phyloP scores from a whole-genome alignment of 2,888 invertebrate genomes.

The Tenthredo livida region DNA sequence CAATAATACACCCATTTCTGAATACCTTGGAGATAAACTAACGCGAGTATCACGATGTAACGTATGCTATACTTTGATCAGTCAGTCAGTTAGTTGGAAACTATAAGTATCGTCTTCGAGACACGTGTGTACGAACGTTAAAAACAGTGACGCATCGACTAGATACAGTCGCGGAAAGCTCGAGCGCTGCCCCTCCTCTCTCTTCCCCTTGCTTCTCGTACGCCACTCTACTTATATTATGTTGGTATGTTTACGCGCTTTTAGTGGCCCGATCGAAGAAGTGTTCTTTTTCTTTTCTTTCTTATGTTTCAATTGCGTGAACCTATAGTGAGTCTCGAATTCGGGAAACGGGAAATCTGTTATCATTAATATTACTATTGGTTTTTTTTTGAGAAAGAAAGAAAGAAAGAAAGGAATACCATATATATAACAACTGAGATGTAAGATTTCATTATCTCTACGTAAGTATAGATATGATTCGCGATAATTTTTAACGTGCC shows the following conservation, averaged over 20 bases:
- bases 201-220: not conserved
- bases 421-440: too few relatives aligned
- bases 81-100: too few relatives aligned
- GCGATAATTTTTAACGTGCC: not conserved
- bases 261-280: not conserved
- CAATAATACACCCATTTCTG: too few relatives aligned
- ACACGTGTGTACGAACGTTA: conserved; percentile 14
- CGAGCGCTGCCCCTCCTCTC: not conserved
- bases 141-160: conserved; percentile 33
- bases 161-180: not conserved
- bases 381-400: too few relatives aligned
- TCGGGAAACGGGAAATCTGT: not conserved
- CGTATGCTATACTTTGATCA: too few relatives aligned
- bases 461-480: not conserved
- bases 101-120: not conserved
- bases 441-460: too few relatives aligned
- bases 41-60: too few relatives aligned
- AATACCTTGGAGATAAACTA: too few relatives aligned
- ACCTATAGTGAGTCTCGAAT: too few relatives aligned
- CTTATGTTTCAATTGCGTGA: not conserved
- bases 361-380: too few relatives aligned
- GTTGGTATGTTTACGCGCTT: not conserved
- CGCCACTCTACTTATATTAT: not conserved
- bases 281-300: not conserved
- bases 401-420: not conserved